Evolutionary conservation across 1,140 invertebrate species (phyloP).

Genomic region (Belonocnema kinseyi): DNA sequence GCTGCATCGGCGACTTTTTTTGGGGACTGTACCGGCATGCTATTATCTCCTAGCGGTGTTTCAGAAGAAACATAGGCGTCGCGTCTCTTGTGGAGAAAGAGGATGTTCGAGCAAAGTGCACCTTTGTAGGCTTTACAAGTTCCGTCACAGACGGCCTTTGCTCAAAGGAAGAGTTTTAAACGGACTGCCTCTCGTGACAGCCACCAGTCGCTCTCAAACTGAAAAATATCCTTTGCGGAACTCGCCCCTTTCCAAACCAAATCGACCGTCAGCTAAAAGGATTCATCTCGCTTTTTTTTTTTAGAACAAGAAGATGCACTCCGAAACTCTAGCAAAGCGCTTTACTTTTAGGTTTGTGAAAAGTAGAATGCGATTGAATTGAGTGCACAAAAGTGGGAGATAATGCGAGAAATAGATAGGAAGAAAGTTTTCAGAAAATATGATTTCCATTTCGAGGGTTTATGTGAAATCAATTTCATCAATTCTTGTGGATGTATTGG

Average conservation of each 20-base stretch:
- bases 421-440: not conserved
- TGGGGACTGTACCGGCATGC: slow-evolving; percentile 66
- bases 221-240: slow-evolving; percentile 31
- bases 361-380: not conserved
- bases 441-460: too few species aligned
- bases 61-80: slow-evolving; percentile 70
- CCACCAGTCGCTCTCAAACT: slow-evolving; percentile 25
- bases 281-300: slow-evolving; percentile 18
- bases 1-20: slow-evolving; percentile 45
- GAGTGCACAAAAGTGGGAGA: not conserved
- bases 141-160: slow-evolving; percentile 48
- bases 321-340: slow-evolving; percentile 15
- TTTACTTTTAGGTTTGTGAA: slow-evolving; percentile 16
- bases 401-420: not conserved
- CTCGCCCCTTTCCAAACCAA: slow-evolving; percentile 29
- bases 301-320: slow-evolving; percentile 24
- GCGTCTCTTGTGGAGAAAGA: slow-evolving; percentile 50
- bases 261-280: slow-evolving; percentile 30
- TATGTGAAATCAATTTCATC: too few species aligned
- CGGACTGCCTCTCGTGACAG: slow-evolving; percentile 30
- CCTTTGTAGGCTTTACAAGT: slow-evolving; percentile 48
- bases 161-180: slow-evolving; percentile 45
- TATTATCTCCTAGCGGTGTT: slow-evolving; percentile 73
- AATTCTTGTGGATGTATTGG: too few species aligned
- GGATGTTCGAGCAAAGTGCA: slow-evolving; percentile 45